Evolutionary conservation across 2,113 vertebrate genomes (phyloP).

Genomic region (Psephotus haematonotus): DNA sequence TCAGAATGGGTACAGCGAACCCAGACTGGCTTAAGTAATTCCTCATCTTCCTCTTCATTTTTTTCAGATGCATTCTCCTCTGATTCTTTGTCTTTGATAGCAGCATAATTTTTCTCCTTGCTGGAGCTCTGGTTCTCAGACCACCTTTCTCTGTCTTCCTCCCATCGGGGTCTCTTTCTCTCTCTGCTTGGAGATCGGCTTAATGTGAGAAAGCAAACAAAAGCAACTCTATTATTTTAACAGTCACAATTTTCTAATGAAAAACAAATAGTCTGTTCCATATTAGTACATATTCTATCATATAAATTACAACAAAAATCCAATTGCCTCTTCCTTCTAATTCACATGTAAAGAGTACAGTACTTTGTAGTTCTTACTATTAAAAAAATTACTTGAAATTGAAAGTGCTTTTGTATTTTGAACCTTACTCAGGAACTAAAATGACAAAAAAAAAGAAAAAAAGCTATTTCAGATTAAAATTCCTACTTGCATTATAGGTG

Average conservation of each 20-base stretch:
- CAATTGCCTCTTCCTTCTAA: not conserved
- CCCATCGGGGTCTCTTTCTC: slow-evolving; percentile 89
- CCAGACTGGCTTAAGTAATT: slow-evolving; percentile 92
- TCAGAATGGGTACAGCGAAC: slow-evolving; percentile 96
- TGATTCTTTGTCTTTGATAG: slow-evolving; percentile 78
- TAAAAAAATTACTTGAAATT: not conserved
- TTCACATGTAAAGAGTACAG: not conserved
- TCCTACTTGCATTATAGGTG: not conserved
- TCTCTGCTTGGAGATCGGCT: slow-evolving; percentile 89
- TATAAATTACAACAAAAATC: not conserved
- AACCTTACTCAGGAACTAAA: not conserved
- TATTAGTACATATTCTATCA: not conserved
- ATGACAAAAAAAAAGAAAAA: not conserved
- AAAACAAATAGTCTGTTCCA: not conserved
- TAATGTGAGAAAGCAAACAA: not conserved
- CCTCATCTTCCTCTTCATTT: slow-evolving; percentile 88
- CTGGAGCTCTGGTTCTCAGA: slow-evolving; percentile 70
- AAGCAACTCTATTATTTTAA: not conserved
- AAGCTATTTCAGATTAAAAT: not conserved
- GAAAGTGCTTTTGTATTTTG: not conserved
- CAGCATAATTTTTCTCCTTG: slow-evolving; percentile 74
- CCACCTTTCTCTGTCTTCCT: slow-evolving; percentile 83
- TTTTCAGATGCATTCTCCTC: slow-evolving; percentile 77
- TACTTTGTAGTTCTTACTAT: not conserved
- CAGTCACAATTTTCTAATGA: not conserved